Evolutionary conservation across 2,888 invertebrate species (phyloP), one percentile per base, ranked within the genome.

Genomic region (Linnaemya tessellans): DNA sequence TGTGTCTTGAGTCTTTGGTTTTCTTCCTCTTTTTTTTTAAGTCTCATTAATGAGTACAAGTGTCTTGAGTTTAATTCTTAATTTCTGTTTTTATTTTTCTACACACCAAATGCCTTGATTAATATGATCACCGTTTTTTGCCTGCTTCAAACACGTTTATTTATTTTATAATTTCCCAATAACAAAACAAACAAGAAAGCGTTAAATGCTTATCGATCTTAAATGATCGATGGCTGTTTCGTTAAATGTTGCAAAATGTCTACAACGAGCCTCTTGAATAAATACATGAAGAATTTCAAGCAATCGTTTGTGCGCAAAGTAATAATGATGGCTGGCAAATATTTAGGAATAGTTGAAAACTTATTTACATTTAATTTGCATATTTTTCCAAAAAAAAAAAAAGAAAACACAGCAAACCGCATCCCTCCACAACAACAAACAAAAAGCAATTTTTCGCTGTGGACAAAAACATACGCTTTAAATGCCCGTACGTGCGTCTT

Each of bases 311-410:
- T 20, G 70, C 8, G 54, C 79, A 74, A 71, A 65, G 65, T 82
- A 80, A 82, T 85, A 85, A 85, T 82, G 85, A 82, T 82, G 82
- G 25, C 56, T 81, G 74, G 64, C 51, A 82, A 82, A 85, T 75
- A 85, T 82, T 82, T 89, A 87, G 81, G 87, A 89, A 90, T 90
- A 90, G 91, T 90, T 90, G 88, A 88, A 88, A 87, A 84, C 90
- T 91, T 89, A 90, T 91, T 91, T 91, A 91, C 91, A 91, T 91
- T 90, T 89, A 90, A 91, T 91, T 91, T 91, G 91, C 91, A 91
- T 91, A 90, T 91, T 91, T 90, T 87, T 74, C 56, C 78, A 74
- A 41, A 41, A 78, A 60, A 71, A 43, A 30, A 71, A 13, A 51
- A 41, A 58, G n/a, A n/a, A n/a, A n/a, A n/a, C n/a, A n/a, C n/a